phyloP scores from a whole-genome alignment of 2,113 vertebrate species.

The Datnioides undecimradiatus region DNA sequence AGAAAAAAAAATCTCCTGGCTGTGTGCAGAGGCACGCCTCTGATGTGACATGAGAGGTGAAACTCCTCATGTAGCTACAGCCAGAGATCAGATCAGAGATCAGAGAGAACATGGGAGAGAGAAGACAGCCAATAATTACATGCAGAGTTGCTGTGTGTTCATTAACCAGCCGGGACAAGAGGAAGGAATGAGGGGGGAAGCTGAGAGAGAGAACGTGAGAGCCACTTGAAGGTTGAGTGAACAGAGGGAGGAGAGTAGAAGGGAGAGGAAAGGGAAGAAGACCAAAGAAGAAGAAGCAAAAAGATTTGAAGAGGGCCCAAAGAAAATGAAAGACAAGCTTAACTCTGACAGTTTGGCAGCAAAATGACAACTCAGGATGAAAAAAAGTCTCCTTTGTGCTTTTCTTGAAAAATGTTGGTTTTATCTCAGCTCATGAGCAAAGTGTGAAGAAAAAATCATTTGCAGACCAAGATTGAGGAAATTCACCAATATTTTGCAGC shows the following conservation, averaged over 20 bases:
- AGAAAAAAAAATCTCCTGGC: neutral
- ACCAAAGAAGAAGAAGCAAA: neutral
- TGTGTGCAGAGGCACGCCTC: neutral
- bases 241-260: neutral
- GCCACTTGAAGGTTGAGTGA: neutral
- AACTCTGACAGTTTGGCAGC: neutral
- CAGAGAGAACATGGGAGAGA: constrained; percentile 3
- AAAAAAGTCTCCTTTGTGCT: no score
- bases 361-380: neutral
- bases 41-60: constrained; percentile 3
- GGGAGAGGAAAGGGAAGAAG: neutral
- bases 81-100: neutral
- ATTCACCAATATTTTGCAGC: neutral
- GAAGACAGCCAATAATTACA: constrained; percentile 8
- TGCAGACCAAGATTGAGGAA: neutral
- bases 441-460: neutral
- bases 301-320: neutral
- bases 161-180: constrained; percentile 3
- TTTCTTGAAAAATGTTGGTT: neutral
- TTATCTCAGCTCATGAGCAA: neutral
- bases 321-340: neutral
- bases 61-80: constrained; percentile 6
- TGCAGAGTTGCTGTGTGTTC: neutral
- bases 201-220: neutral
- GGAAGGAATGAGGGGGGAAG: neutral